A percentile compares a stretch with the other conserved stretches of the same genome.
phyloP scores from a whole-genome alignment of 2,113 vertebrate species.

The Cygnus buccinator region DNA sequence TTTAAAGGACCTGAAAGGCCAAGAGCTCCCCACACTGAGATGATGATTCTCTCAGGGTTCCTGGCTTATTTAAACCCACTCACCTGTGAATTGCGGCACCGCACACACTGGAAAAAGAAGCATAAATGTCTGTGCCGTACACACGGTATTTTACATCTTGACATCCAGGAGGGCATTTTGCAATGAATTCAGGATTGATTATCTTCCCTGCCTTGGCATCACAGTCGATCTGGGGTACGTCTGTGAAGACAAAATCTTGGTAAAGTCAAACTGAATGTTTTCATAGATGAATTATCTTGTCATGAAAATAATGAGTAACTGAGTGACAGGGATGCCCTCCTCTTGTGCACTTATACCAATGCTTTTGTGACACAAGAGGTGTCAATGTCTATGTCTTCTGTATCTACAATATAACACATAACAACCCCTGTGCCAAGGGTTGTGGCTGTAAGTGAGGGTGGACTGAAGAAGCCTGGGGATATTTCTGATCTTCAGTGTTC shows the following conservation, averaged over 20 bases:
- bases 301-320: neutral
- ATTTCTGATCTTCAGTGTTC: neutral
- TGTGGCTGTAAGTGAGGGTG: neutral
- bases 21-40: neutral
- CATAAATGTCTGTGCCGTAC: constrained; percentile 90
- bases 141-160: constrained; percentile 89
- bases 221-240: constrained; percentile 89
- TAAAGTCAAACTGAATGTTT: constrained; percentile 31
- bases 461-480: neutral
- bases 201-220: constrained; percentile 93
- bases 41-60: neutral
- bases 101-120: constrained; percentile 97
- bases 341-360: neutral
- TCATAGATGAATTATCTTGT: neutral
- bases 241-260: constrained; percentile 75
- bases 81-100: constrained; percentile 95
- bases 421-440: neutral
- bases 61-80: neutral
- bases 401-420: neutral
- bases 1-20: neutral
- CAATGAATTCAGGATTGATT: constrained; percentile 92
- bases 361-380: neutral
- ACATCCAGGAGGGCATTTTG: constrained; percentile 90
- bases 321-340: neutral
- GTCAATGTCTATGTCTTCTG: neutral